Base-by-base conservation (phyloP, 1,140 invertebrate genomes). In the Phocides pigmalion region DNA sequence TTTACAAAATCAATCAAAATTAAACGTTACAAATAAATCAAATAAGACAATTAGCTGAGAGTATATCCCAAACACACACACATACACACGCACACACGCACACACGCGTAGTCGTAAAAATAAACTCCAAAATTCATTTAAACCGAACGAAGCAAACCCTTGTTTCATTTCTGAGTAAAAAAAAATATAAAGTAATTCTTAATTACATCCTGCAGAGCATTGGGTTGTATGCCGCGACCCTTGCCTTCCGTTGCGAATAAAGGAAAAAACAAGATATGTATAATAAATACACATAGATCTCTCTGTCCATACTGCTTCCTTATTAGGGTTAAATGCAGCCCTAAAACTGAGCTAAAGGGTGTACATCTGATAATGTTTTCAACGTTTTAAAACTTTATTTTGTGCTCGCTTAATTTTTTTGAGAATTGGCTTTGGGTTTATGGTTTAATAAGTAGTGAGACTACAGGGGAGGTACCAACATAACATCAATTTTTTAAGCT, bases 251-350 rank as follows among this genome's bases (percentile, higher is more conserved):
- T 19, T 59, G 20, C 14, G 54, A 35, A 59, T 59, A 59, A 56
- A 49, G 37, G 54, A 35, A 59, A 59, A 59, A 59, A 47, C 54
- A 59, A 59, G 54, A 59, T 59, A 59, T 59, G 42, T 59, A 59
- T 44, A 46, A n/a, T 28, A 46, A 58, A 44, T 44, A 47, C 42
- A 59, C 41, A 59, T 47, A 59, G 25, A 59, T 58, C 16, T 59
- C 35, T 59, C 54, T 59, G 42, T 59, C 41, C 54, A 41, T 59
- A 47, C 54, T 59, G 22, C 42, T 59, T 46, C 54, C 54, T 59
- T 59, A 59, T 59, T 59, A 59, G 54, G 54, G 54, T 59, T 59
- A 42, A 59, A 59, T 46, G 54, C 39, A 17, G 39, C 53, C 53
- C 53, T 54, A 54, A 54, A 54, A 54, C 19, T 54, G 51, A 46